Evolutionary conservation across 2,888 invertebrate genomes (phyloP).

Genomic region (Busseola fusca): DNA sequence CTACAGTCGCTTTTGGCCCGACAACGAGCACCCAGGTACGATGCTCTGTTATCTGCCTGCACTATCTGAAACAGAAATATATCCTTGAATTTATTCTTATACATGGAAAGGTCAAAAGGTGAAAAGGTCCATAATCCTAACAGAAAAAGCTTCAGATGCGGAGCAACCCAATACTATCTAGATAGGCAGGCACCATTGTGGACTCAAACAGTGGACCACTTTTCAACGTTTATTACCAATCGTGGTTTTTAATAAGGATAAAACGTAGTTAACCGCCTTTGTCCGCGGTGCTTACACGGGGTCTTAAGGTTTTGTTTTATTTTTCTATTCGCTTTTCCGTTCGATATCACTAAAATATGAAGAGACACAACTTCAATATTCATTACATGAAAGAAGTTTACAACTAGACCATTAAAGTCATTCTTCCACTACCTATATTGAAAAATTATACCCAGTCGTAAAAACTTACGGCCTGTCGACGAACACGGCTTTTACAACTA

Average conservation of each 20-base stretch:
- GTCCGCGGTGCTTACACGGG: not conserved
- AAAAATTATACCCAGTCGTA: constrained; percentile 43
- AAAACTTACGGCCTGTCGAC: constrained; percentile 47
- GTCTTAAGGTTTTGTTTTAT: not conserved
- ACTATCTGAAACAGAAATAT: constrained; percentile 72
- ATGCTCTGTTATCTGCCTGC: constrained; percentile 68
- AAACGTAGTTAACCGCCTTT: not conserved
- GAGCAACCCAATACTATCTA: not conserved
- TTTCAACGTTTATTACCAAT: not conserved
- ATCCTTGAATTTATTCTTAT: constrained; percentile 4
- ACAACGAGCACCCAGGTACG: constrained; percentile 90
- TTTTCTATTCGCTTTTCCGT: not conserved
- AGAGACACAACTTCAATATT: not conserved
- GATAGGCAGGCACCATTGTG: not conserved
- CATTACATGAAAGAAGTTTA: constrained; percentile 1
- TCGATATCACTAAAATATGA: not conserved
- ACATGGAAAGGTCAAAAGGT: not conserved
- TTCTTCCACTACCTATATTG: constrained; percentile 23
- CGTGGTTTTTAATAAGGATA: not conserved
- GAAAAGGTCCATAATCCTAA: not conserved
- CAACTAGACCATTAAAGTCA: constrained; percentile 17
- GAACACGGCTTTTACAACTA: constrained; percentile 48
- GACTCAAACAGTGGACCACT: not conserved
- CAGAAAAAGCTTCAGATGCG: not conserved
- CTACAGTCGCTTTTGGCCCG: constrained; percentile 90